Conservation (phyloP, 2,888 invertebrate genomes). For the Caenorhabditis doughertyi region DNA sequence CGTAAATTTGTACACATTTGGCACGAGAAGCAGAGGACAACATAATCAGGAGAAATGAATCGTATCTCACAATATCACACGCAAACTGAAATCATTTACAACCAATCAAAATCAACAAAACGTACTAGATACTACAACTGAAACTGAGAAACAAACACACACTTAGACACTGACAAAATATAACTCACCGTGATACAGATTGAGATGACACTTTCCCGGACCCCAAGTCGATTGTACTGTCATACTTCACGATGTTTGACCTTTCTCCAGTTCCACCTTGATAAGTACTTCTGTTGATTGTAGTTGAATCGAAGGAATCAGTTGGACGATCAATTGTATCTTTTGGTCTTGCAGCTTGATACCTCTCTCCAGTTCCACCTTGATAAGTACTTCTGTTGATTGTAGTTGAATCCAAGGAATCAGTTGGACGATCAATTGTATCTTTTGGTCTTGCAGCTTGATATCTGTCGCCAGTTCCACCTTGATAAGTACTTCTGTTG, state of each 20-base stretch:
- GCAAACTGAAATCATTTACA: no score
- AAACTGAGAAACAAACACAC: no score
- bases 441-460: slow-evolving; percentile 29
- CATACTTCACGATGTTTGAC: slow-evolving; percentile 21
- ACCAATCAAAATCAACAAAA: no score
- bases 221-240: slow-evolving; percentile 13
- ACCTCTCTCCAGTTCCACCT: slow-evolving; percentile 36
- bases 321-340: slow-evolving; percentile 26
- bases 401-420: slow-evolving; percentile 23
- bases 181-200: slow-evolving; percentile 54
- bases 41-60: no score
- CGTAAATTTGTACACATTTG: no score
- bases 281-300: slow-evolving; percentile 34
- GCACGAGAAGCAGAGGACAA: no score
- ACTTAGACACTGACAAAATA: background rate
- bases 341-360: slow-evolving; percentile 23
- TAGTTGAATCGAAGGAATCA: slow-evolving; percentile 23
- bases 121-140: no score
- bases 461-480: slow-evolving; percentile 28
- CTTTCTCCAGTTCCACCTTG: slow-evolving; percentile 41
- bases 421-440: slow-evolving; percentile 20
- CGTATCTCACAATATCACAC: no score
- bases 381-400: slow-evolving; percentile 39
- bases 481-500: slow-evolving; percentile 41
- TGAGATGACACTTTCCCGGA: slow-evolving; percentile 61